Conservation (phyloP, 1,140 invertebrate genomes). For the Drosophila athabasca region DNA sequence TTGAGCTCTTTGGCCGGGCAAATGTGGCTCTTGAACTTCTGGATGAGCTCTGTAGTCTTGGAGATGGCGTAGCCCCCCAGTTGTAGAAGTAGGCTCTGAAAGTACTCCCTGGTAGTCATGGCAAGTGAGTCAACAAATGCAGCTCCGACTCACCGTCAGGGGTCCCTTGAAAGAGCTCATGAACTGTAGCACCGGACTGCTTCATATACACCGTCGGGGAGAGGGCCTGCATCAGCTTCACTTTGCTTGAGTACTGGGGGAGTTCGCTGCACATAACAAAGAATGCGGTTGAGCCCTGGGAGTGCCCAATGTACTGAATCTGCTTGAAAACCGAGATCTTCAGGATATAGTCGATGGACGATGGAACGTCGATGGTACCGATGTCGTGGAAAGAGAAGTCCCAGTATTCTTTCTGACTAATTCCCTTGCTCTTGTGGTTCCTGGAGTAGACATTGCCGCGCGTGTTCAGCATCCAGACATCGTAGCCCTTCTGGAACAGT, state of each 20-base stretch:
- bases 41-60: slow-evolving; percentile 16
- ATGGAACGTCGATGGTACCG: slow-evolving; percentile 88
- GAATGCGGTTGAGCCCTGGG: no score
- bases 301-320: no score
- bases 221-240: slow-evolving; percentile 86
- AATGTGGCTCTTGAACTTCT: slow-evolving; percentile 43
- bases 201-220: slow-evolving; percentile 85
- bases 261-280: no score
- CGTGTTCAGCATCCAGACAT: slow-evolving; percentile 90
- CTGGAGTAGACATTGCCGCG: slow-evolving; percentile 88
- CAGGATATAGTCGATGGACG: slow-evolving; percentile 87
- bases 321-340: slow-evolving; percentile 79
- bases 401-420: slow-evolving; percentile 77
- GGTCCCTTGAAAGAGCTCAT: slow-evolving; percentile 47
- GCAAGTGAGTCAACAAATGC: background rate
- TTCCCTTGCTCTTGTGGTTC: slow-evolving; percentile 84
- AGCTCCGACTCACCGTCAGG: slow-evolving; percentile 28
- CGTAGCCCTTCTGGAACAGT: slow-evolving; percentile 87
- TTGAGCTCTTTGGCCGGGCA: slow-evolving; percentile 6
- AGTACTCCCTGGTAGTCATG: background rate
- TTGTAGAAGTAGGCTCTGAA: slow-evolving; percentile 39
- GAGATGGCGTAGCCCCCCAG: slow-evolving; percentile 50
- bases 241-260: no score
- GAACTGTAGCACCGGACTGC: slow-evolving; percentile 52
- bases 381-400: slow-evolving; percentile 88